Evolutionary conservation across 2,113 vertebrate genomes (phyloP), one percentile per base, ranked within the genome.

Genomic region (Thunnus maccoyii): DNA sequence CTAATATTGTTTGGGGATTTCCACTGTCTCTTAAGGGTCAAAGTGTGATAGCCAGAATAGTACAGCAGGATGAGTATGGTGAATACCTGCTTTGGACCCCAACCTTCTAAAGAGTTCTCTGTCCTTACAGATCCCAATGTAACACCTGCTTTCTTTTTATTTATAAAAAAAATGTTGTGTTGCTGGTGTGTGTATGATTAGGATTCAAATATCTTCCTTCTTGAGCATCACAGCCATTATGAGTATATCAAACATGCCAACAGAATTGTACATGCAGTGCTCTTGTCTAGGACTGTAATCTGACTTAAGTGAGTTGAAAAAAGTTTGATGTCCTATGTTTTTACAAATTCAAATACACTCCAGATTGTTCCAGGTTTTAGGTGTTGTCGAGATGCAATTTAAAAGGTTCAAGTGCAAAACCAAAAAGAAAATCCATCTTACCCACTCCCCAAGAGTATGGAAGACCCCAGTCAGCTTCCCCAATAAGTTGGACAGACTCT

Each of bases 391-490:
- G 56, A 79, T 70, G 73, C 71, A 66, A 15, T 44, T 8, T 3
- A 46, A 58, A 12, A 66, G 8, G 36, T 3, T 66, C 8, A 16
- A 36, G 20, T 56, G 12, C 18, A 62, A 56, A 88, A 55, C 17
- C 22, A 71, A 8, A 81, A 65, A 58, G n/a, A 71, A n/a, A 12
- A 57, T 83, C 15, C 20, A 67, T 78, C 94, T 93, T 91, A 94
- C 94, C 94, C 92, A 93, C 57, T 89, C 86, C 30, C 93, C 93
- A 14, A 94, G 64, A 41, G 70, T 80, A 61, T 94, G 92, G 83
- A 94, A 91, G 78, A 89, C 88, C 36, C 89, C 92, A 0, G 87
- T 90, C 87, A 94, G 78, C 84, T 86, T 94, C 65, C 92, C 92
- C 57, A 93, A 52, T 57, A 92, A 67, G 68, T 71, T 91, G 80